phyloP scores from a whole-genome alignment of 2,888 invertebrate genomes.

The Calameuta pallipes region DNA sequence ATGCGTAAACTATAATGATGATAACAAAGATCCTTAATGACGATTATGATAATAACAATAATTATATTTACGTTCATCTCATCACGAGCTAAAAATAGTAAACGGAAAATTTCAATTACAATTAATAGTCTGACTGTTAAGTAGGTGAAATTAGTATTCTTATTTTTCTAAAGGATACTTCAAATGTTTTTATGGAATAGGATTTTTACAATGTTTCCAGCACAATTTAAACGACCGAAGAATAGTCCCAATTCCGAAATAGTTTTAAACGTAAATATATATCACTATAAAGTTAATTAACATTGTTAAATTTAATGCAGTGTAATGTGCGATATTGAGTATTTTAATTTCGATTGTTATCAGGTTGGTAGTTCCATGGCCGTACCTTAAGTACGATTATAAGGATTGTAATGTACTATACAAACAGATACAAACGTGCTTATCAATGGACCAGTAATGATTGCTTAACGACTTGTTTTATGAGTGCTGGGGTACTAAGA shows the following conservation, averaged over 20 bases:
- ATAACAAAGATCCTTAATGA: background rate
- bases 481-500: background rate
- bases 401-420: background rate
- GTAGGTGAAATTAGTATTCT: background rate
- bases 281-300: too few species aligned
- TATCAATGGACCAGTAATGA: slow-evolving; percentile 11
- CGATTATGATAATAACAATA: background rate
- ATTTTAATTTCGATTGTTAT: background rate
- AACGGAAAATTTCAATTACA: background rate
- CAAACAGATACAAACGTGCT: background rate
- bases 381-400: background rate
- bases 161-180: background rate
- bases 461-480: background rate
- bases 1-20: background rate
- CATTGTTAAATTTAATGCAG: too few species aligned
- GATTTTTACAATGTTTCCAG: background rate
- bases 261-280: too few species aligned
- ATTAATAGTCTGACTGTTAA: background rate
- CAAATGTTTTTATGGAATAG: background rate
- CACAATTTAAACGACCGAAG: background rate
- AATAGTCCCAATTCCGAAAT: too few species aligned
- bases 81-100: background rate
- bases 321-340: background rate
- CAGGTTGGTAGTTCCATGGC: background rate
- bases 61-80: background rate